A percentile compares a stretch with the other conserved stretches of the same genome.
Evolutionary conservation across 2,888 invertebrate species (phyloP).

Genomic region (Oxystoma pomonae): DNA sequence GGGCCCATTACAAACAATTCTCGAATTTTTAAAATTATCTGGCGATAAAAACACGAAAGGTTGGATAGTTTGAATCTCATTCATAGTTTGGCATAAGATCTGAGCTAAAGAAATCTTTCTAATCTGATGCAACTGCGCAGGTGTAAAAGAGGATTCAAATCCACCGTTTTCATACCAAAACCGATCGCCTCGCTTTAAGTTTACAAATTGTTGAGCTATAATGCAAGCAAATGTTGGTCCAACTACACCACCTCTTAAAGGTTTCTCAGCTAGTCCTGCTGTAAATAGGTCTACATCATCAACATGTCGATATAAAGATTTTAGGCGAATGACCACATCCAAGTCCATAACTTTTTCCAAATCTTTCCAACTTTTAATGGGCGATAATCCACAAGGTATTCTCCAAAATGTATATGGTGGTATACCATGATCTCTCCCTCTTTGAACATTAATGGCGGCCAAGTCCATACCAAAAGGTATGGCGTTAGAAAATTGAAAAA

Average conservation of each 20-base stretch:
- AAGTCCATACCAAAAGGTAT: slow-evolving; percentile 79
- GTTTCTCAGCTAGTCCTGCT: slow-evolving; percentile 77
- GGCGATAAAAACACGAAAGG: slow-evolving; percentile 65
- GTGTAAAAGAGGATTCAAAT: slow-evolving; percentile 70
- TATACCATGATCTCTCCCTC: slow-evolving; percentile 83
- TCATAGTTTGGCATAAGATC: slow-evolving; percentile 65
- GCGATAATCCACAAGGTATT: slow-evolving; percentile 69
- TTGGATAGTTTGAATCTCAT: slow-evolving; percentile 62
- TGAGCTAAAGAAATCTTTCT: slow-evolving; percentile 68
- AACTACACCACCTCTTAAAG: slow-evolving; percentile 73
- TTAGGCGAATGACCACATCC: slow-evolving; percentile 59
- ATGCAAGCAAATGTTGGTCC: slow-evolving; percentile 88
- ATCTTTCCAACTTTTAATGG: slow-evolving; percentile 66
- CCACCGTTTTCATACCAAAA: slow-evolving; percentile 83
- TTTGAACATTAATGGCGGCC: slow-evolving; percentile 83
- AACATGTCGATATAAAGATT: slow-evolving; percentile 55
- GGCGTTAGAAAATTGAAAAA: slow-evolving; percentile 68
- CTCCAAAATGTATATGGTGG: slow-evolving; percentile 78
- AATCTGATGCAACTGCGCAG: slow-evolving; percentile 70
- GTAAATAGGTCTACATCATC: slow-evolving; percentile 84
- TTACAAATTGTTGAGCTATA: slow-evolving; percentile 79
- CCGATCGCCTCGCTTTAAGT: slow-evolving; percentile 71
- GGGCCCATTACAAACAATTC: slow-evolving; percentile 53
- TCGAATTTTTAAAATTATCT: slow-evolving; percentile 56
- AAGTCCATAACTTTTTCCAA: slow-evolving; percentile 63